Evolutionary conservation across 2,797 vertebrate species (phyloP).

Genomic region (Synanceia verrucosa): DNA sequence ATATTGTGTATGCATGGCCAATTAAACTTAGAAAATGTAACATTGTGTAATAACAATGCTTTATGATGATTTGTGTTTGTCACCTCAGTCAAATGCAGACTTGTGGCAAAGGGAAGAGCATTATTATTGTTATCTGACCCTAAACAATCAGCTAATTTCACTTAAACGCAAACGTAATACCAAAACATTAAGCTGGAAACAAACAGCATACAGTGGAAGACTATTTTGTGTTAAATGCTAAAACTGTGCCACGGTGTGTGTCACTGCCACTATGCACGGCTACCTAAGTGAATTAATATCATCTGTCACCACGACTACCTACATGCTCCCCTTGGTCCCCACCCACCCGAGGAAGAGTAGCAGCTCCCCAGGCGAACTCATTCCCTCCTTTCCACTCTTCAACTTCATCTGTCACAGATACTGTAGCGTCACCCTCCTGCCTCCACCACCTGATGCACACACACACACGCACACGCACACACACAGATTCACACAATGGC

Average conservation of each 20-base stretch:
- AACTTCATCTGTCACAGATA: slow-evolving; percentile 76
- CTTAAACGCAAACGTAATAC: not conserved
- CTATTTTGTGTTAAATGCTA: not conserved
- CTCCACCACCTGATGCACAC: slow-evolving; percentile 56
- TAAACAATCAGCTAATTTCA: not conserved
- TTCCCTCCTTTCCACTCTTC: slow-evolving; percentile 65
- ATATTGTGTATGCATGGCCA: not conserved
- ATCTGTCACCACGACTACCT: slow-evolving; percentile 74
- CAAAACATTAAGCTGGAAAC: not conserved
- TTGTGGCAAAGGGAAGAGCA: not conserved
- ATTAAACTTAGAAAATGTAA: not conserved
- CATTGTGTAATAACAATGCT: not conserved
- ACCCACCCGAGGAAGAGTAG: slow-evolving; percentile 57
- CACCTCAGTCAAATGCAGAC: not conserved
- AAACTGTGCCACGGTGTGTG: slow-evolving; percentile 48
- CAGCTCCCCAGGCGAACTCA: slow-evolving; percentile 59
- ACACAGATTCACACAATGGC: slow-evolving; percentile 12
- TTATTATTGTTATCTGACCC: not conserved
- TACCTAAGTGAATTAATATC: slow-evolving; percentile 77
- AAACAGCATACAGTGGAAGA: not conserved
- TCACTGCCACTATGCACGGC: slow-evolving; percentile 56
- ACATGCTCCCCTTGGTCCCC: slow-evolving; percentile 63
- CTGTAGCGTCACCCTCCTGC: slow-evolving; percentile 51
- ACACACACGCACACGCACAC: not conserved
- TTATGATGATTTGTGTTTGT: not conserved